Evolutionary conservation across 2,888 invertebrate species (phyloP), one percentile per base, ranked within the genome.

Genomic region (Lepetodrilus schrolli): DNA sequence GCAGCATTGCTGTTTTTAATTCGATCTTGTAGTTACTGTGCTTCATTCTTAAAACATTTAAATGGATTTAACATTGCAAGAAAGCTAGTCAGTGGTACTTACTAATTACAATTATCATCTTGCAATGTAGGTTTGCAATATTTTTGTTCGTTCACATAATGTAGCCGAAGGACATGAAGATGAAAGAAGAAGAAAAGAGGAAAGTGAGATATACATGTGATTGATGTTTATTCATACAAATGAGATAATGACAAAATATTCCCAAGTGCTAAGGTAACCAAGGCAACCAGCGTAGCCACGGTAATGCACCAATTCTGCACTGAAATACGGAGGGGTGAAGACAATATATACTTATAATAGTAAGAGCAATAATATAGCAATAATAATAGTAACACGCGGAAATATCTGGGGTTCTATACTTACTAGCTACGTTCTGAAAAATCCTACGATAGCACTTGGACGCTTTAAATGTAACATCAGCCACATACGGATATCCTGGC

Each of bases 281-380:
- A 30, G 58, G 48, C 4, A 48, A 48, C 4, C 34, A 13, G 10
- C 17, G 23, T 23, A 7, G n/a, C 58, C 58, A 30, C 26, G 48
- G 58, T 58, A 30, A 23, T 58, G 58, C 58, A 58, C 58, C 23
- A 30, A 48, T n/a, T 48, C 48, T 48, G 48, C 48, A 30, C 58
- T 23, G 58, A 58, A 30, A 34, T 26, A 58, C 30, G 58, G 58
- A 58, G 58, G 30, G n/a, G 34, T 7, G 34, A 17, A 8, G 58
- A 58, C 58, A 58, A 58, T 58, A 58, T 58, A 58, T 58, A 58
- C 26, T 58, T 30, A 58, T 58, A 58, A 58, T 58, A 58, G 34
- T 58, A 58, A 58, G 26, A 58, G 58, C 58, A 58, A 58, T 58
- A 58, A 58, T 34, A 58, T 30, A 30, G 34, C 30, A 30, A 58